Evolutionary conservation across 2,888 invertebrate genomes (phyloP).

Genomic region (Ophioninae sp.): DNA sequence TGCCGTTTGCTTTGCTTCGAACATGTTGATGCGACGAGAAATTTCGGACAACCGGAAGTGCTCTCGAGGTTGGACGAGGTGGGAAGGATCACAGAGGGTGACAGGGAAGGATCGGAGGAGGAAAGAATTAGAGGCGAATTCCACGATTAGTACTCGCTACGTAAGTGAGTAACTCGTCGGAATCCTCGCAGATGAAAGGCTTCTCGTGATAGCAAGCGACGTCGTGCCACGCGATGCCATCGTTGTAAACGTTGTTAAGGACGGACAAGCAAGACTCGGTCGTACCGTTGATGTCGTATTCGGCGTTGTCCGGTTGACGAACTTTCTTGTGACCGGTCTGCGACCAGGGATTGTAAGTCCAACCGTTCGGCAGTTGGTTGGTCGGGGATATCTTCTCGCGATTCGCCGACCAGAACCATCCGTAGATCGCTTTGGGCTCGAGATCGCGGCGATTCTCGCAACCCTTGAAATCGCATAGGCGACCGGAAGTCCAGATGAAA

Average conservation of each 20-base stretch:
- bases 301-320: conserved; percentile 94
- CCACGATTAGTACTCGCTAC: conserved; percentile 92
- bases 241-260: conserved; percentile 95
- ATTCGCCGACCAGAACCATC: conserved; percentile 97
- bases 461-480: conserved; percentile 96
- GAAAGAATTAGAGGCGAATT: conserved; percentile 86
- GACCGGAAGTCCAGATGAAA: conserved; percentile 96
- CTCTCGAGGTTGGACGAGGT: not conserved
- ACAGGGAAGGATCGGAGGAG: conserved; percentile 1
- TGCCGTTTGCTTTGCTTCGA: not conserved
- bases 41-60: not conserved
- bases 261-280: conserved; percentile 93
- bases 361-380: conserved; percentile 87
- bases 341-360: conserved; percentile 95
- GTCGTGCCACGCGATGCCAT: conserved; percentile 97
- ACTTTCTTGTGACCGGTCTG: conserved; percentile 95
- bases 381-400: conserved; percentile 93
- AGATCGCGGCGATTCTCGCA: conserved; percentile 93
- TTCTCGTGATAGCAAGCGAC: conserved; percentile 97
- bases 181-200: conserved; percentile 95
- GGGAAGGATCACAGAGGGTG: not conserved
- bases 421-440: conserved; percentile 92
- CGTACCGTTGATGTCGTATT: conserved; percentile 94
- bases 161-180: conserved; percentile 93
- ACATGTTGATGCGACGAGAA: not conserved